Base-by-base conservation (phyloP, 2,113 vertebrate species). In the Coryphaenoides rupestris region DNA sequence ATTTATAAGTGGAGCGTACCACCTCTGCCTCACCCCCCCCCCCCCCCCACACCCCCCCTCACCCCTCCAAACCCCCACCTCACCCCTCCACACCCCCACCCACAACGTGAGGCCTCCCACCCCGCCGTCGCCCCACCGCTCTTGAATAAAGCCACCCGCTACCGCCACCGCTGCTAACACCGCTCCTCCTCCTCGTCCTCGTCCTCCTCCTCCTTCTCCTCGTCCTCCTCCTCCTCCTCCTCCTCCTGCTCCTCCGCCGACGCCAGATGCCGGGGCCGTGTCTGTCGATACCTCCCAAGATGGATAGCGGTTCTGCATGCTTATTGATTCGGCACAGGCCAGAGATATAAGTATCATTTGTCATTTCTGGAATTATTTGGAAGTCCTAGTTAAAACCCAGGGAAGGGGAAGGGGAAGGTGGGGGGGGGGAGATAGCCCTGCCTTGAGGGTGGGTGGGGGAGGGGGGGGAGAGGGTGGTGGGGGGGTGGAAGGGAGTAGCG, bases 321-420 rank as follows among this genome's bases (percentile, higher is more conserved):
- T 87, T 94, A 98, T 99, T 89, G 95, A 98, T 98, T 92, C 90
- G 69, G 88, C 90, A 89, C 91, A 87, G 93, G 94, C 92, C 92
- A 92, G 90, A 93, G 87, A 86, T 92, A 90, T 91, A 74, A 65
- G 89, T 91, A 93, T 92, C 94, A 96, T 98, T 96, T 98, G 95
- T 99, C 96, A 98, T 98, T 93, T 95, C 91, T 94, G 94, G 94
- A 95, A 95, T 93, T 95, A 96, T 94, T 93, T 92, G 85, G n/a
- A 70, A 95, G 94, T 95, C 93, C 93, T 93, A 93, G 87, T 97
- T 99, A 95, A 94, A 92, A 93, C 92, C 91, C 83, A 91, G 93
- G 92, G 92, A 90, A 87, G 2, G 55, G 33, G 10, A 33, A 10
- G 28, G 28, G 54, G 89, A 89, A 90, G 33, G 74, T 69, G 70